Evolutionary conservation across 2,888 invertebrate genomes (phyloP), one percentile per base, ranked within the genome.

Genomic region (Coleophora deauratella): DNA sequence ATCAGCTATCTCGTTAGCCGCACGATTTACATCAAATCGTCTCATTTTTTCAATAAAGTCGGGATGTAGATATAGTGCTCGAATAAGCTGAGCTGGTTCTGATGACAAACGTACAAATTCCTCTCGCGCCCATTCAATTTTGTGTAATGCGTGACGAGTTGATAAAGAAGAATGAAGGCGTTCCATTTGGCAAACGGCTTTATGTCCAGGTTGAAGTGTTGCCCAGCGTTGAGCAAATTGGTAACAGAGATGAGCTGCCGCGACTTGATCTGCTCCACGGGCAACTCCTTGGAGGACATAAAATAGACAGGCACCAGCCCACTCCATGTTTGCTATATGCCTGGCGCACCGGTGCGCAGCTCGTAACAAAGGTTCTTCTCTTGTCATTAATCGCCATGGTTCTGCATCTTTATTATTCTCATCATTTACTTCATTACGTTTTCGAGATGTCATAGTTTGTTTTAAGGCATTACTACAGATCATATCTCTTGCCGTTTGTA

Each of bases 211-310:
- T 53, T 86, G 85, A 35, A 84, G 49, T 27, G 82, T 68, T 40
- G 81, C 78, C 84, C 86, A 86, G 15, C 76, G 71, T 52, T 86
- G 82, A n/a, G 86, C 76, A 59, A 86, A 86, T 54, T 86, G 82
- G 51, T 77, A 86, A 51, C 85, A 86, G 21, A 87, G 62, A 42
- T 86, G 79, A 30, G 85, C 82, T 38, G 86, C 86, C 32, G 85
- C 82, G 12, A 87, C 86, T 68, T 86, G 86, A 57, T 87, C 86
- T 21, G 85, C 86, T 21, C 86, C 86, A 33, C 77, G 74, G n/a
- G 77, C 70, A 54, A 82, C 82, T 4, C 86, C 86, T 65, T 86
- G 86, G 2, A 84, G 62, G 21, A 86, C 84, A 50, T 85, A 84
- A 51, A 86, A 87, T 32, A 87, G 68, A 50, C 86, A 87, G 1